Evolutionary conservation across 2,888 invertebrate species (phyloP).

Genomic region (Polyploca ridens): DNA sequence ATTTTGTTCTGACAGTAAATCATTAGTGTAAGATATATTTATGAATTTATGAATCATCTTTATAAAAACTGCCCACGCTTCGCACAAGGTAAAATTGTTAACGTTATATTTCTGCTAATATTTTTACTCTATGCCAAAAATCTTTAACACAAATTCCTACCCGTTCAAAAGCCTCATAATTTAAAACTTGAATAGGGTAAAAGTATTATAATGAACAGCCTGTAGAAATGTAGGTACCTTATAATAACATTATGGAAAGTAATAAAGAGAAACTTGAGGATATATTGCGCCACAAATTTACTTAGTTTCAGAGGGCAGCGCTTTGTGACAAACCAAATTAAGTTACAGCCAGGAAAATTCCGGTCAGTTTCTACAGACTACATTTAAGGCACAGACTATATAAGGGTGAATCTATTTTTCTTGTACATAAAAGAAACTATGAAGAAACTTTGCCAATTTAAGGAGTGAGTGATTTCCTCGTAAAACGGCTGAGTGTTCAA

Average conservation of each 20-base stretch:
- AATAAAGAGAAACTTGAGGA: conserved; percentile 6
- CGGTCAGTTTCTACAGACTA: neutral
- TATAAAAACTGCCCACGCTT: no score
- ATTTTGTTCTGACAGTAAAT: no score
- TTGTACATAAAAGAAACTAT: neutral
- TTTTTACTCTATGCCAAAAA: no score
- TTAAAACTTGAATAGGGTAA: neutral
- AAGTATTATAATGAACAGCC: neutral
- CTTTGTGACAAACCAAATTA: conserved; percentile 9
- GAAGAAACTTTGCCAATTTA: conserved; percentile 1
- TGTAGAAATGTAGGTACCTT: conserved; percentile 4
- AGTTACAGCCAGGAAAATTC: conserved; percentile 2
- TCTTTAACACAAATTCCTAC: no score
- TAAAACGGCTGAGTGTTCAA: neutral
- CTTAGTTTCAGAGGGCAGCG: conserved; percentile 6
- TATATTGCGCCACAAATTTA: conserved; percentile 8
- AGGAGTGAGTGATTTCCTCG: neutral
- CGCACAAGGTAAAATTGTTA: no score
- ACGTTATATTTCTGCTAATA: no score
- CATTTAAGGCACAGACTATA: neutral
- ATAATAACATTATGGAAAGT: neutral
- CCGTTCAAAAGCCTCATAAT: neutral
- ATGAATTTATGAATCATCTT: no score
- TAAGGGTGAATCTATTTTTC: neutral
- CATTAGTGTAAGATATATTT: no score